phyloP scores from a whole-genome alignment of 2,797 vertebrate species.

The Cryptoblepharus egeriae region DNA sequence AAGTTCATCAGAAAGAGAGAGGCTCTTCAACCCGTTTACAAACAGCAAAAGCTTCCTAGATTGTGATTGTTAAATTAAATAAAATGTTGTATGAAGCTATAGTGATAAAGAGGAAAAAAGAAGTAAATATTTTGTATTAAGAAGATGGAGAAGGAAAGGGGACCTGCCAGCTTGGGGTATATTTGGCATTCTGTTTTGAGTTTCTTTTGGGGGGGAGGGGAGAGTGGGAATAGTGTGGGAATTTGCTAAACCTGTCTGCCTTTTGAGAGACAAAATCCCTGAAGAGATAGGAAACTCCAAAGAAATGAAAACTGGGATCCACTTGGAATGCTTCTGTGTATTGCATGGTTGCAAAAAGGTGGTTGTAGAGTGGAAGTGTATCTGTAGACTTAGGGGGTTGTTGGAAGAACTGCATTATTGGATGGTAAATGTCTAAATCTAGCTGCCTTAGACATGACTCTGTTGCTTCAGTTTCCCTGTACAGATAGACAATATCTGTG shows the following conservation, averaged over 20 bases:
- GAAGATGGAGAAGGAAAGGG: conserved; percentile 5
- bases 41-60: conserved; percentile 34
- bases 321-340: neutral
- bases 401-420: neutral
- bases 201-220: neutral
- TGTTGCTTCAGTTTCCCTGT: neutral
- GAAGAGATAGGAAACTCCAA: conserved; percentile 3
- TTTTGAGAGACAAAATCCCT: conserved; percentile 41
- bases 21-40: conserved; percentile 33
- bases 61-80: conserved; percentile 39
- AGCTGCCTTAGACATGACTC: neutral
- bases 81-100: conserved; percentile 28
- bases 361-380: neutral
- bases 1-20: conserved; percentile 14
- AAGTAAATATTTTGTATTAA: conserved; percentile 37
- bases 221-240: conserved; percentile 7
- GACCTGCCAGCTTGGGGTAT: conserved; percentile 22
- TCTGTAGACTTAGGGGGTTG: neutral
- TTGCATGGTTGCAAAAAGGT: neutral
- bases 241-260: conserved; percentile 40
- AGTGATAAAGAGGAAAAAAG: conserved; percentile 3
- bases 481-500: neutral
- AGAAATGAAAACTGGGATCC: conserved; percentile 20
- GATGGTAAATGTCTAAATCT: conserved; percentile 4
- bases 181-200: conserved; percentile 18